Evolutionary conservation across 2,113 vertebrate species (phyloP), one percentile per base, ranked within the genome.

Genomic region (Merops nubicus): DNA sequence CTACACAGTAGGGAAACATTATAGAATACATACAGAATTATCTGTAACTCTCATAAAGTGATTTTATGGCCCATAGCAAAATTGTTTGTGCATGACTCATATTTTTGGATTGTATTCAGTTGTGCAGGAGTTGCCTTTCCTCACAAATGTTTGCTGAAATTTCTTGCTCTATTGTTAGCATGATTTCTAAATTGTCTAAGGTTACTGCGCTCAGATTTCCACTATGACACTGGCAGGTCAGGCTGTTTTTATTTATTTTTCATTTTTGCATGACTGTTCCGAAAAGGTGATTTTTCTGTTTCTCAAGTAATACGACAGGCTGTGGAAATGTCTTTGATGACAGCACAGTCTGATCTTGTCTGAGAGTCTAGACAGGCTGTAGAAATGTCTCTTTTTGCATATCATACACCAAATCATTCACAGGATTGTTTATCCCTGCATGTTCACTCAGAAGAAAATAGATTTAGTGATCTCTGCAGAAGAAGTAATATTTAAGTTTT

Each of bases 1-100:
- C 95, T 85, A 93, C 96, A 95, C 93, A 94, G 97, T 97, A 96
- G 96, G 96, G 82, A 96, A 97, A 96, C 96, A 97, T 97, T 97
- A 96, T 87, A 89, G 94, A 97, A 93, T 93, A 93, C 93, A 92
- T 96, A 96, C 95, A 91, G 95, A 96, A 97, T 96, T 97, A 97
- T 96, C 95, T 96, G 95, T 95, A 97, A 92, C 96, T 97, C 91
- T 95, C 85, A 89, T 96, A 95, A 97, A 97, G 91, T 84, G 95
- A 97, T 97, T 97, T 98, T 96, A 97, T 97, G 96, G 96, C 97
- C 96, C 82, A 93, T 73, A 96, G 97, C 96, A 96, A 97, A 97
- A 97, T 98, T 96, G 88, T 94, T 96, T 91, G 33, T 85, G 97
- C 93, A 91, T 98, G 97, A 98, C 94, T 97, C 97, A 97, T 89